phyloP scores from a whole-genome alignment of 2,797 vertebrate genomes.

The Poeciliopsis turneri region DNA sequence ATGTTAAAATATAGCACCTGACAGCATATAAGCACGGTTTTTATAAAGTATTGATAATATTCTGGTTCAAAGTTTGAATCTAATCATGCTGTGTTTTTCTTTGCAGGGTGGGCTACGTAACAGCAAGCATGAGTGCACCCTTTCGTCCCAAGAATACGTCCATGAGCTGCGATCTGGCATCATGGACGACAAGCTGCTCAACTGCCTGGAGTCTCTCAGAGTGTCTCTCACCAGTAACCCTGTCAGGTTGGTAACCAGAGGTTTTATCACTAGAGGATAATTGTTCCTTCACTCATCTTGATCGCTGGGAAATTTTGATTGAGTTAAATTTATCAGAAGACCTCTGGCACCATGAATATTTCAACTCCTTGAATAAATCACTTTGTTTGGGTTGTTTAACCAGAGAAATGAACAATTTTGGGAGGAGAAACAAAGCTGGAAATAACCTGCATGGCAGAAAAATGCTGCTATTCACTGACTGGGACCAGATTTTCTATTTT shows the following conservation, averaged over 20 bases:
- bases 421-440: neutral
- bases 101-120: slow-evolving; percentile 94
- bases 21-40: neutral
- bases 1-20: neutral
- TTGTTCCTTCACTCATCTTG: neutral
- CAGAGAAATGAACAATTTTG: neutral
- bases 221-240: slow-evolving; percentile 99
- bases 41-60: neutral
- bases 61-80: neutral
- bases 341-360: neutral
- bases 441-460: neutral
- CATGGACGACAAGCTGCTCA: slow-evolving; percentile 94
- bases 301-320: neutral
- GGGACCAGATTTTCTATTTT: slow-evolving; percentile 7
- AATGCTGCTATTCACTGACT: neutral
- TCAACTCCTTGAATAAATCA: neutral
- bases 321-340: neutral
- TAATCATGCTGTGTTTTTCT: slow-evolving; percentile 13
- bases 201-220: slow-evolving; percentile 94
- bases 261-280: neutral
- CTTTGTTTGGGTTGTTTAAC: neutral
- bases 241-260: slow-evolving; percentile 87
- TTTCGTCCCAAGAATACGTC: slow-evolving; percentile 97
- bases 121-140: slow-evolving; percentile 95
- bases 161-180: slow-evolving; percentile 96